Base-by-base conservation (phyloP, 2,888 invertebrate species). In the Calameuta filiformis region DNA sequence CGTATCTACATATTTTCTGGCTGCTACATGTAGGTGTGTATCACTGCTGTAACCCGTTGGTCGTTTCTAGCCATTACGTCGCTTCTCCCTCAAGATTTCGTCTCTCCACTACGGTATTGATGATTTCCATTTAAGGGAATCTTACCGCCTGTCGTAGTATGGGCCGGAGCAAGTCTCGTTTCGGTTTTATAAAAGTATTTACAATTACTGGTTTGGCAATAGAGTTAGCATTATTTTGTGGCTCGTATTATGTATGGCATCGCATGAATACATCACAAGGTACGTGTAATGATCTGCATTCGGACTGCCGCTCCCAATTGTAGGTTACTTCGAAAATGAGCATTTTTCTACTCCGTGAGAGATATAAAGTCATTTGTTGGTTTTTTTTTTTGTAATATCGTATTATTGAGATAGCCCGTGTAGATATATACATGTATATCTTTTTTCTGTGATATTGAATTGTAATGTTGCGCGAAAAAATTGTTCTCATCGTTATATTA, bases 181-280 rank as follows among this genome's bases (percentile, higher is more conserved):
- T 40, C 6, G 40, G 40, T 23, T 40, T 40, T 84, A 93, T 94
- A 40, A 93, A 93, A 89, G 88, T 92, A 76, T 84, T 95, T 35
- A 92, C 96, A 86, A 89, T 94, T 23, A 23, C 40, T 23, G 40
- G 40, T 40, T 40, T 40, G 40, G 40, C 40, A 74, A 87, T 92
- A 12, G 96, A 96, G 92, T 93, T 93, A 30, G 84, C 93, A 77
- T 92, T 93, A 35, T 93, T 96, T 88, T 92, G 93, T 73, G 94
- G 91, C 75, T 93, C 94, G 37, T 96, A 95, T 92, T 93, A 92
- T 80, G 87, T 95, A 85, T 96, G 95, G 94, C 92, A 93, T 89
- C 94, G 93, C 92, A 93, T 96, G 90, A 96, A 96, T 89, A 94
- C 93, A 75, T 94, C 95, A 86, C 93, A 95, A 93, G 95, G 96